Base-by-base conservation (phyloP, 2,113 vertebrate genomes). In the Myrmecobius fasciatus region DNA sequence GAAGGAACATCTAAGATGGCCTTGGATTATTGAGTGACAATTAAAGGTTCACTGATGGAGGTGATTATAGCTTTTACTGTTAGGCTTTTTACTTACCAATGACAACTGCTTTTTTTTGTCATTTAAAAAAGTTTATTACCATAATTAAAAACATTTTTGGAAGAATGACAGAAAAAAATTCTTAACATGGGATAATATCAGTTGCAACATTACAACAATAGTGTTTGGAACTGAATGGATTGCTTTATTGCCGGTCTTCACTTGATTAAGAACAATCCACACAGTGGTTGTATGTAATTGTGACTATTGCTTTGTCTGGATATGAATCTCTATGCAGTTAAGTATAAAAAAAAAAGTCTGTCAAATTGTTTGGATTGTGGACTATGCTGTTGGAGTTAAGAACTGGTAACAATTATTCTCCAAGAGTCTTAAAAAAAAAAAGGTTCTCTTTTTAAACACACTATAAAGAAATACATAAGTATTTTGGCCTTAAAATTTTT, bases 71-170 rank as follows among this genome's bases (percentile, higher is more conserved):
- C 3, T 53, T 53, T 53, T 53, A 51, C 53, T 25, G 20, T 20
- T 53, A 24, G 53, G 53, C 20, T 24, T 20, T 53, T 53, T 53
- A 53, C 53, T 53, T 53, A 53, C 4, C 3, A 53, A 53, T 53
- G 17, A 2, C 24, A 53, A 25, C 53, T 53, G 49, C 49, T 51
- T 51, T 51, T 49, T 51, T 51, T 51, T 51, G 49, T 51, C 49
- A 51, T 98, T 97, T 98, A 98, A 98, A 98, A 99, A 98, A 99
- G 98, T 99, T 99, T 99, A 99, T 99, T 99, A 98, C 98, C 98
- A 98, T 98, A 98, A 98, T 98, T 99, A 99, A 99, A 99, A 99
- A 99, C 97, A 98, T 89, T 93, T 98, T 96, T 97, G 97, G 98
- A 98, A 98, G 97, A 98, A 96, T 96, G 98, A 99, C 11, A 98